Base-by-base conservation (phyloP, 2,888 invertebrate species). In the Caenorhabditis becei region DNA sequence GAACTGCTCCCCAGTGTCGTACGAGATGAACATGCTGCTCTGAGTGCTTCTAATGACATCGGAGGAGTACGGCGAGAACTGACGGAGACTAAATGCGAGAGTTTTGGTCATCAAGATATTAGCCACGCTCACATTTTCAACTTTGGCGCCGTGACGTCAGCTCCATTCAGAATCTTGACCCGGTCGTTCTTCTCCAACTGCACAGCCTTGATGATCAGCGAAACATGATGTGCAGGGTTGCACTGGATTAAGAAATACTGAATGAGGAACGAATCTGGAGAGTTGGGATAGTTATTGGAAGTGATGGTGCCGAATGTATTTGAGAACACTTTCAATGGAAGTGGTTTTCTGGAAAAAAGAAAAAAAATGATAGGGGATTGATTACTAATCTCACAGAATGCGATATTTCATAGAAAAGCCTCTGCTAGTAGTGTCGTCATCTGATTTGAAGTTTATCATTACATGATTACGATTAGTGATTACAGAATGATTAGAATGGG, bases 201-300 rank as follows among this genome's bases (percentile, higher is more conserved):
- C 26, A 80, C 51, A 8, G 65, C 70, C 5, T 59, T 65, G 23
- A 80, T 32, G 10, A 11, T 41, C 2, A 83, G 24, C 0, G 37
- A 14, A 16, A 77, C 66, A 51, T 83, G 83, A 61, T 69, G 56
- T 10, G 51, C 56, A 2, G 41, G 7, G 0, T 51, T 32, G 26
- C 83, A 83, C 11, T 62, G 59, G 1, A 83, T 72, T 11, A 72
- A 18, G 37, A 72, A 83, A 20, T 80, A 65, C 28, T 83, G 83
- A 24, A 80, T 66, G 2, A 67, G 32, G 56, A 77, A 83, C 1
- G 80, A 70, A 16, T 70, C 70, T 0, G 70, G 67, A 32, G 80
- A 74, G 18, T 18, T 58, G 28, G 82, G 82, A 53, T 79, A 79
- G 59, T 77, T 80, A 28, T 63, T 79, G 1, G 82, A 77, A 3